A percentile compares a stretch with the other conserved stretches of the same genome.
Conservation (phyloP, 2,888 invertebrate genomes). For the Sminthurides aquaticus region DNA sequence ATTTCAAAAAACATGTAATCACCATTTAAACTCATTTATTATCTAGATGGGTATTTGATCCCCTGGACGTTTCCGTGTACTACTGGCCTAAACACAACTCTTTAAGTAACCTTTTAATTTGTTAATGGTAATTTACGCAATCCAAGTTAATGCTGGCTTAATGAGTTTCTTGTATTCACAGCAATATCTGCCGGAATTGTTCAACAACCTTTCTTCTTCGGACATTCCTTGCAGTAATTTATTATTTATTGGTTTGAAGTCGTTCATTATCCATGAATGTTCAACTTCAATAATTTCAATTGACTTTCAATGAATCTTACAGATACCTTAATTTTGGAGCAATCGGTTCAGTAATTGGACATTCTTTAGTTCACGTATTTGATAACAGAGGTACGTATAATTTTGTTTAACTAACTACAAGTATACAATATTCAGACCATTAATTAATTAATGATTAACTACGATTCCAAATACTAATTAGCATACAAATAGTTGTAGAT, state of each 20-base stretch:
- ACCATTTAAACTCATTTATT: neutral
- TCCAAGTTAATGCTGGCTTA: too few species aligned
- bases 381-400: conserved; percentile 25
- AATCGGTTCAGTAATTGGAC: conserved; percentile 24
- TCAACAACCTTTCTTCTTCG: conserved; percentile 17
- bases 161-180: conserved; percentile 8
- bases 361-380: conserved; percentile 23
- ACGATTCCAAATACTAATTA: too few species aligned
- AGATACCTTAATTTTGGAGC: conserved; percentile 31
- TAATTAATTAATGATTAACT: too few species aligned
- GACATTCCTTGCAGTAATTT: neutral
- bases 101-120: conserved; percentile 29
- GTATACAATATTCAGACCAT: too few species aligned
- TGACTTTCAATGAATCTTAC: neutral
- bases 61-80: conserved; percentile 4
- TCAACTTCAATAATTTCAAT: neutral
- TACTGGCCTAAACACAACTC: conserved; percentile 24
- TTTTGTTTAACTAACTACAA: neutral
- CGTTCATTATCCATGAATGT: neutral
- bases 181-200: conserved; percentile 24
- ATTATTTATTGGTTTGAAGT: too few species aligned
- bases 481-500: too few species aligned
- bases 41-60: conserved; percentile 10
- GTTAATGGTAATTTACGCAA: too few species aligned
- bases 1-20: neutral